Conservation (phyloP, 35 echinoderm and acorn worm species). For the Diadema setosum region DNA sequence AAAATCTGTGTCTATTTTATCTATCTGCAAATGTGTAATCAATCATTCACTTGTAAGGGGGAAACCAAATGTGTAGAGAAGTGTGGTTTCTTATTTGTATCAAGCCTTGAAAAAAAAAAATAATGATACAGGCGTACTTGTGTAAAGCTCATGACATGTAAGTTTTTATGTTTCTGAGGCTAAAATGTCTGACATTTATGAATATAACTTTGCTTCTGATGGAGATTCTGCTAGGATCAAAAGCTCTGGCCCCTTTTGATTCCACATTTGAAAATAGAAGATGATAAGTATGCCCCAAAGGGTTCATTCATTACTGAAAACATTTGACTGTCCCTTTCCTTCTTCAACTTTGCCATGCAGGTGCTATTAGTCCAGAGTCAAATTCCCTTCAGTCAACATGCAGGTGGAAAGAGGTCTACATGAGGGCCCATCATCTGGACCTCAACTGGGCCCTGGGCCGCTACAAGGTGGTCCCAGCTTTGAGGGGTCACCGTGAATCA, state of each 20-base stretch:
- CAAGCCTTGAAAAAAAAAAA: no score
- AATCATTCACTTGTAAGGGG: no score
- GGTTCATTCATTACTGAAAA: neutral
- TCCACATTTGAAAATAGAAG: no score
- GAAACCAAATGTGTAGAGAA: no score
- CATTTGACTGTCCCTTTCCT: neutral
- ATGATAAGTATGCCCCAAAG: neutral
- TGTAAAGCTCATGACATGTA: no score
- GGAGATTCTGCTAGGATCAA: no score
- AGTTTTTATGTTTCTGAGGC: neutral
- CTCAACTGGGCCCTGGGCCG: slow-evolving; percentile 47
- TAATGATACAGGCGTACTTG: no score
- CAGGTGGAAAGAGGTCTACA: slow-evolving; percentile 69
- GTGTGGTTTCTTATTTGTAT: no score
- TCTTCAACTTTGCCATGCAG: neutral
- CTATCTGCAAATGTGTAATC: no score
- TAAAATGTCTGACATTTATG: neutral
- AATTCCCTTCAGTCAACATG: slow-evolving; percentile 2
- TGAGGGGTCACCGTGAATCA: slow-evolving; percentile 49
- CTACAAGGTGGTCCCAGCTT: slow-evolving; percentile 39
- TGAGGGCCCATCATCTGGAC: slow-evolving; percentile 65
- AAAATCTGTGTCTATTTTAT: no score
- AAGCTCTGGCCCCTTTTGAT: no score
- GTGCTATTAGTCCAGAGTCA: neutral
- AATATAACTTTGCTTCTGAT: neutral